Evolutionary conservation across 2,113 vertebrate species (phyloP), one percentile per base, ranked within the genome.

Genomic region (Erythrocebus patas): DNA sequence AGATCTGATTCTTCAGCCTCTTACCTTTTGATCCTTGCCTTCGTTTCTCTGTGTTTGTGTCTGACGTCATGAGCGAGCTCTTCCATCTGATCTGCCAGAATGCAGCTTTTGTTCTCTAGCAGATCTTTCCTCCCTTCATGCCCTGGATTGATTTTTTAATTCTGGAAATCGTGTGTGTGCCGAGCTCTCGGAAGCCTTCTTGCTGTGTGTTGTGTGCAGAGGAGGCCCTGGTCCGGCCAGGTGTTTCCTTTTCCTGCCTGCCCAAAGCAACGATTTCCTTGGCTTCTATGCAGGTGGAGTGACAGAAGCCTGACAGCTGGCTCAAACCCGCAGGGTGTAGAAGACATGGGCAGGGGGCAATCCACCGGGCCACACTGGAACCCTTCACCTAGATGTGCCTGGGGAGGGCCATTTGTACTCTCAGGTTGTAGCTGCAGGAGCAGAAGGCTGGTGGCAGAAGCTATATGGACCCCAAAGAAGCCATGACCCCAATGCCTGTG

Each of bases 81-180:
- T 85, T 52, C 61, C 70, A 9, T n/a, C 7, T 20, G 30, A 23
- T 30, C 82, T 85, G 95, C 45, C 14, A 2, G 82, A 83, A 80
- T 1, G 16, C 3, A 43, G 89, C 61, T 45, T 89, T 57, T 64
- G 57, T 55, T 93, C 72, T 84, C 78, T 61, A 73, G 50, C 68
- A 57, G 35, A 16, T 1, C 43, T 88, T 80, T 73, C 57, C 32
- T 38, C 91, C 68, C 45, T 88, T 91, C 66, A 40, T 89, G 92
- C 94, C 80, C 95, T 57, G 76, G 93, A 12, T 35, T 61, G 80
- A 82, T 52, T 64, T 72, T 92, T 68, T 75, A 81, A 86, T 93
- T 96, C 72, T 86, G 86, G 88, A 79, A 88, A 61, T 55, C 8
- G 2, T 70, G 68, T 87, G 79, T 8, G 38, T 55, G 38, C 68